Conservation (phyloP, 2,888 invertebrate species). For the Limnephilus lunatus region DNA sequence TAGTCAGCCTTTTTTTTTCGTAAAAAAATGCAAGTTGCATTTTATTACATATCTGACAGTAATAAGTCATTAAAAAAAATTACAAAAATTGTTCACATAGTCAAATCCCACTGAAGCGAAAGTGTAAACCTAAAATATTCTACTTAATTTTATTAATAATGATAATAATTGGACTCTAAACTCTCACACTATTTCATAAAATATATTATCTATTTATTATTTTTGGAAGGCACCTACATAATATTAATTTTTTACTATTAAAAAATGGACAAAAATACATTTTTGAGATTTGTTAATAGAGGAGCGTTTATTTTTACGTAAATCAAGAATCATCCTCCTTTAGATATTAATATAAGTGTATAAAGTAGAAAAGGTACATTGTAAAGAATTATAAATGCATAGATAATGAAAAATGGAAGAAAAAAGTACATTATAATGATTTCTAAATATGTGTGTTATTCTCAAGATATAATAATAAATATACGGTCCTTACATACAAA, state of each 20-base stretch:
- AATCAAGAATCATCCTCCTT: neutral
- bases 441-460: conserved; percentile 5
- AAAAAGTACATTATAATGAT: conserved; percentile 8
- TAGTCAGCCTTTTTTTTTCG: neutral
- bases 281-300: conserved; percentile 5
- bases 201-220: neutral
- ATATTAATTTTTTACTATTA: conserved; percentile 4
- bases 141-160: neutral
- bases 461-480: neutral
- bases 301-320: neutral
- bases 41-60: neutral
- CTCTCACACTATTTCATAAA: neutral
- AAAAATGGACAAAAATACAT: conserved; percentile 22
- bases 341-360: neutral
- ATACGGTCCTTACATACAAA: neutral
- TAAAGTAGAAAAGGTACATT: conserved; percentile 5
- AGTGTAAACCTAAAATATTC: neutral
- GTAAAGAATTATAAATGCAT: conserved; percentile 10
- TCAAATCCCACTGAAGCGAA: neutral
- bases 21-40: neutral
- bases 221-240: conserved; percentile 36
- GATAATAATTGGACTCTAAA: conserved; percentile 20
- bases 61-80: neutral
- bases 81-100: neutral
- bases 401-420: conserved; percentile 3